A percentile compares a stretch with the other conserved stretches of the same genome.
These are phyloP conservation scores for Lasiommata megera DNA, from an alignment of 2,888 invertebrate genomes.

Conservation along the genomic window DNA sequence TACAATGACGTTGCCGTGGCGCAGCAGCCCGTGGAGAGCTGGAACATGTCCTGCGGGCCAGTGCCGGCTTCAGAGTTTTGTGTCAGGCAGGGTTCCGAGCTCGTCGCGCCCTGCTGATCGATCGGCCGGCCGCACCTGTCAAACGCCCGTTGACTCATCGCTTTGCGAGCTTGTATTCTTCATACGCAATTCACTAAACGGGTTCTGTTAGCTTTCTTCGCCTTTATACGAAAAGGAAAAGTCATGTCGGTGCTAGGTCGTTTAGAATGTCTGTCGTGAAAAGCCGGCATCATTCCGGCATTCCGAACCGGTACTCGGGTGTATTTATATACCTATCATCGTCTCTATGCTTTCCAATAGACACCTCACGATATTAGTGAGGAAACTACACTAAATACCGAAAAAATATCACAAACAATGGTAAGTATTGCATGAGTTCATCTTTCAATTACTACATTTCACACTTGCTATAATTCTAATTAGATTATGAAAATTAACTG, in stretches of 20 bases:
- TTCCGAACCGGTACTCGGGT: background rate
- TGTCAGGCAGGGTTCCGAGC: slow-evolving; percentile 38
- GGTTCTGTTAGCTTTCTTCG: slow-evolving; percentile 43
- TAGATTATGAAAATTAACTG: background rate
- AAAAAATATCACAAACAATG: background rate
- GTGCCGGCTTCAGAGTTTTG: background rate
- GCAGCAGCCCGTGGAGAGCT: background rate
- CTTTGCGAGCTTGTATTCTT: slow-evolving; percentile 51
- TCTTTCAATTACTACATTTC: background rate
- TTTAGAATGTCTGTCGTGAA: slow-evolving; percentile 2
- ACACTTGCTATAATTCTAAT: background rate
- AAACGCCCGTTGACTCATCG: slow-evolving; percentile 77
- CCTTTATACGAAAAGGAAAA: slow-evolving; percentile 8
- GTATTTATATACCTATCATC: slow-evolving; percentile 5
- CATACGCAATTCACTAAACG: slow-evolving; percentile 62
- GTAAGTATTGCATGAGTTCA: background rate
- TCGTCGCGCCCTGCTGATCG: slow-evolving; percentile 70
- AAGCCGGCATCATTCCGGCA: slow-evolving; percentile 2
- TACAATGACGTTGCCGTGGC: slow-evolving; percentile 58
- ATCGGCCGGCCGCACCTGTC: slow-evolving; percentile 76
- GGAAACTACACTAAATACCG: background rate
- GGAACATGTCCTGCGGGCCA: background rate
- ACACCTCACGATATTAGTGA: background rate
- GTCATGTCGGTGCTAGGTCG: background rate
- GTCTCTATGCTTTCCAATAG: background rate